Conservation (phyloP, 2,888 invertebrate genomes). For the Conomelus anceps region DNA sequence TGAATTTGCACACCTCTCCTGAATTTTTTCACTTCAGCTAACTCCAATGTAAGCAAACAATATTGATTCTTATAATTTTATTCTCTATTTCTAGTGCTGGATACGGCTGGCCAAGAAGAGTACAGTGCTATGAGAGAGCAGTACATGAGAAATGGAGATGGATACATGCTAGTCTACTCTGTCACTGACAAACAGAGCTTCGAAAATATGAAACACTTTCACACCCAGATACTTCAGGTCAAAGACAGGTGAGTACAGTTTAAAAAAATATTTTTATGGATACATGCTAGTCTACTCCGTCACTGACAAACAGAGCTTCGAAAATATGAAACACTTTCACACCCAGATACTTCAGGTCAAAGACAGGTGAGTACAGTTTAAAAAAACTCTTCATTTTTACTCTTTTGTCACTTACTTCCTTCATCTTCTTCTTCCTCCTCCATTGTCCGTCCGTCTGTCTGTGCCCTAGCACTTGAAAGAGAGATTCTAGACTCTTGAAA, state of each 20-base stretch:
- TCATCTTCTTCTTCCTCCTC: no score
- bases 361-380: slow-evolving; percentile 50
- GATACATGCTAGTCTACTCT: slow-evolving; percentile 81
- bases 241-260: slow-evolving; percentile 58
- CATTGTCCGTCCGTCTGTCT: no score
- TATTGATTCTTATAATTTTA: slow-evolving; percentile 9
- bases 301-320: slow-evolving; percentile 83
- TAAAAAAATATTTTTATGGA: no score
- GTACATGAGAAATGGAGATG: slow-evolving; percentile 90
- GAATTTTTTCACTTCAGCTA: background rate
- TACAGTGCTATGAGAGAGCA: slow-evolving; percentile 93
- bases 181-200: slow-evolving; percentile 88
- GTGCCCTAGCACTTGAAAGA: no score
- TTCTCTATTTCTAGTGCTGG: slow-evolving; percentile 57
- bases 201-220: slow-evolving; percentile 79
- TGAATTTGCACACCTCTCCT: no score
- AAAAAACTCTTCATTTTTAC: no score
- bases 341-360: slow-evolving; percentile 86
- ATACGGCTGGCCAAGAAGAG: slow-evolving; percentile 93
- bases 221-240: slow-evolving; percentile 83
- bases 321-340: slow-evolving; percentile 80
- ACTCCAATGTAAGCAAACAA: no score
- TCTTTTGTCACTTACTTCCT: no score
- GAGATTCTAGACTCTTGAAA: no score
- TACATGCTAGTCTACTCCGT: slow-evolving; percentile 81